Evolutionary conservation across 2,888 invertebrate genomes (phyloP).

Genomic region (Anarsia innoxiella): DNA sequence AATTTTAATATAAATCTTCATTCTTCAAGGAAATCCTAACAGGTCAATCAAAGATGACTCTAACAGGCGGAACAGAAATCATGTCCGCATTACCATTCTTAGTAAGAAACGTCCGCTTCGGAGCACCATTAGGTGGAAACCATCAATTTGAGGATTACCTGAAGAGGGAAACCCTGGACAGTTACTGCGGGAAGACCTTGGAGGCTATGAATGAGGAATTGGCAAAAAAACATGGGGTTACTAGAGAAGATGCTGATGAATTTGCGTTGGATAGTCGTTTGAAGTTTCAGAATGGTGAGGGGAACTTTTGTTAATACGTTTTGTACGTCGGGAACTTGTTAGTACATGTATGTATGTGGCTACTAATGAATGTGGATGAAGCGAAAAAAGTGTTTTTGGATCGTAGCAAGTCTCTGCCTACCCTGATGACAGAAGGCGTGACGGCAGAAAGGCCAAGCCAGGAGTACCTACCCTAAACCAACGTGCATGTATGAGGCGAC

Average conservation of each 20-base stretch:
- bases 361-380: too few relatives aligned
- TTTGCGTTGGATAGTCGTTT: slow-evolving; percentile 88
- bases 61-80: slow-evolving; percentile 94
- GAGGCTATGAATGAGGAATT: slow-evolving; percentile 92
- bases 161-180: slow-evolving; percentile 75
- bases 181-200: slow-evolving; percentile 89
- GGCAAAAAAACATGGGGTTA: slow-evolving; percentile 82
- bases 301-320: too few relatives aligned
- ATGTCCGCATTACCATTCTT: slow-evolving; percentile 94
- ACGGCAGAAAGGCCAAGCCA: too few relatives aligned
- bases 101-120: slow-evolving; percentile 90
- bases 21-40: slow-evolving; percentile 83
- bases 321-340: too few relatives aligned
- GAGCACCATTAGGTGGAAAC: slow-evolving; percentile 85
- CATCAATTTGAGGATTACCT: slow-evolving; percentile 85
- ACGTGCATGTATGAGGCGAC: too few relatives aligned
- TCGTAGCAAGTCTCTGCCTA: too few relatives aligned
- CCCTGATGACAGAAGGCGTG: too few relatives aligned
- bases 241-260: slow-evolving; percentile 85
- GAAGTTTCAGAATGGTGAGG: too few relatives aligned
- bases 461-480: too few relatives aligned
- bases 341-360: too few relatives aligned
- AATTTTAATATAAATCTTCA: too few relatives aligned
- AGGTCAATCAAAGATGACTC: slow-evolving; percentile 86
- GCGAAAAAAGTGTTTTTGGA: too few relatives aligned